Conservation (phyloP, 2,888 invertebrate species). For the Pristionchus maxplancki region DNA sequence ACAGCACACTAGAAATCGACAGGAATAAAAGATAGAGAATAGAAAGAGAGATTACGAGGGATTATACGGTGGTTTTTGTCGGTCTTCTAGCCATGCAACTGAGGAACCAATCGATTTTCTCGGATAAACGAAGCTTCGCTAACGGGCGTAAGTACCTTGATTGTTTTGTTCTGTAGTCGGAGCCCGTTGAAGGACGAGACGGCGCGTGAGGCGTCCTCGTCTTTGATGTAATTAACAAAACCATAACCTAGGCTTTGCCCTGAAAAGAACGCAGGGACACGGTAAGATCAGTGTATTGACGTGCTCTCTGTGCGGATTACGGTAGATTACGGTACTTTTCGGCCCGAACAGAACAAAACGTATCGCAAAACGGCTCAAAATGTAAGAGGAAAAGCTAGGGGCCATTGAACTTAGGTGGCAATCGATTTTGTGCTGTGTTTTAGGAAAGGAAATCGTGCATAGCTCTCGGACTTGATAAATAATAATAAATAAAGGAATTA, state of each 20-base stretch:
- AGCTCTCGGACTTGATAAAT: neutral
- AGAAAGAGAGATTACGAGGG: slow-evolving; percentile 14
- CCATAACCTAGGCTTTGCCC: slow-evolving; percentile 99
- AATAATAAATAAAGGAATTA: neutral
- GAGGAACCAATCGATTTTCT: slow-evolving; percentile 7
- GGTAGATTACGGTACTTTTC: neutral
- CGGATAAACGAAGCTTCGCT: neutral
- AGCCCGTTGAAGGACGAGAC: slow-evolving; percentile 98
- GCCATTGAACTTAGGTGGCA: neutral
- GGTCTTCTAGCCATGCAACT: slow-evolving; percentile 42
- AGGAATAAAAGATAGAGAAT: neutral
- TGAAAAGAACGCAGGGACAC: slow-evolving; percentile 67
- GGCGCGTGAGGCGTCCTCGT: slow-evolving; percentile 98
- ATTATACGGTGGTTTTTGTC: neutral
- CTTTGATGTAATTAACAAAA: slow-evolving; percentile 98
- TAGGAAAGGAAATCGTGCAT: slow-evolving; percentile 36
- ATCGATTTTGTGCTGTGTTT: slow-evolving; percentile 21
- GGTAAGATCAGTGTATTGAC: neutral
- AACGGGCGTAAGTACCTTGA: slow-evolving; percentile 85
- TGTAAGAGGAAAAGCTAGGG: neutral
- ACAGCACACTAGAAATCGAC: slow-evolving; percentile 43
- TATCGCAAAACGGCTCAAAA: neutral
- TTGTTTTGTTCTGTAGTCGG: slow-evolving; percentile 98
- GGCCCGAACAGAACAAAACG: neutral
- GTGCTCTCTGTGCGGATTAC: slow-evolving; percentile 31